phyloP scores from a whole-genome alignment of 2,113 vertebrate species.

The Eleginops maclovinus region DNA sequence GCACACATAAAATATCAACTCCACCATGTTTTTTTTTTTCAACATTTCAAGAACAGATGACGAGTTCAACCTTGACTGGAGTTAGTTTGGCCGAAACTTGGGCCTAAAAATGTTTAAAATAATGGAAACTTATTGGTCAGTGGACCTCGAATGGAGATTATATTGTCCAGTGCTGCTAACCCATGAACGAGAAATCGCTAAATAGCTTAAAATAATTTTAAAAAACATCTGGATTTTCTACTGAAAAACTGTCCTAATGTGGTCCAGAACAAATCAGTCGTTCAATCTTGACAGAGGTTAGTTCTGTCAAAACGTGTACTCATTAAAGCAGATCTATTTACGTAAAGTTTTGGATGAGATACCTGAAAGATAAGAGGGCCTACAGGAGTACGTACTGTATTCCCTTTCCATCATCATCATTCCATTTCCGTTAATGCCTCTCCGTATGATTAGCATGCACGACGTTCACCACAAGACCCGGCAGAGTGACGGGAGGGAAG shows the following conservation, averaged over 20 bases:
- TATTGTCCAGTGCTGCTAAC: neutral
- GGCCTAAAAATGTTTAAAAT: neutral
- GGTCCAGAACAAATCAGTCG: too few species aligned
- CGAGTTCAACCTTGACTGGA: too few species aligned
- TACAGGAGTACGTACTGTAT: neutral
- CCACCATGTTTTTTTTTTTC: too few species aligned
- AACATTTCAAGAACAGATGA: too few species aligned
- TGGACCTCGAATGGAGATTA: neutral
- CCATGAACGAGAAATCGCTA: neutral
- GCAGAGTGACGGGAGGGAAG: slow-evolving; percentile 51
- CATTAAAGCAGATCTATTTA: neutral
- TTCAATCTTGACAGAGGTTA: neutral
- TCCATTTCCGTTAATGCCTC: slow-evolving; percentile 52
- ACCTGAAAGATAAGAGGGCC: too few species aligned
- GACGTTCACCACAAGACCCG: slow-evolving; percentile 31
- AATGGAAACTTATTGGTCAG: neutral
- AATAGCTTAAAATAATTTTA: too few species aligned
- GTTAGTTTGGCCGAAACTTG: too few species aligned
- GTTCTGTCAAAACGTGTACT: neutral
- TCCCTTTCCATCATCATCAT: slow-evolving; percentile 65
- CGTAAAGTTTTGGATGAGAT: too few species aligned
- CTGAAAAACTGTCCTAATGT: too few species aligned
- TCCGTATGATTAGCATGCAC: slow-evolving; percentile 29
- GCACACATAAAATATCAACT: too few species aligned
- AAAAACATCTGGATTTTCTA: too few species aligned